These are phyloP conservation scores for Tenthredo mesomela DNA, from an alignment of 2,888 invertebrate genomes.

Conservation along the genomic window DNA sequence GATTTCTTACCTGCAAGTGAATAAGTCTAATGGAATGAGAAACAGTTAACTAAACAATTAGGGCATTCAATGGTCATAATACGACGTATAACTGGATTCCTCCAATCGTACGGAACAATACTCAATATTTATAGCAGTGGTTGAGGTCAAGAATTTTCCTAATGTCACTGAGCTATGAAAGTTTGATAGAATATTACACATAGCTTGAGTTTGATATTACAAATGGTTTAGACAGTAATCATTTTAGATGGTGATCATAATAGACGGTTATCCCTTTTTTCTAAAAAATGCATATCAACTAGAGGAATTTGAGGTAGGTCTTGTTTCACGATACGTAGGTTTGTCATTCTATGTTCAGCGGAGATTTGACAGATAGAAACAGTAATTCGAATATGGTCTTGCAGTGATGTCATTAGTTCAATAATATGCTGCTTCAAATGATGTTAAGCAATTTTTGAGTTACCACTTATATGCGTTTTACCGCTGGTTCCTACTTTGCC, in stretches of 20 bases:
- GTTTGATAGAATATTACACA: not conserved
- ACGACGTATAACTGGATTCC: not conserved
- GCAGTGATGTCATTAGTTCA: not conserved
- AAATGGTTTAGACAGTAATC: not conserved
- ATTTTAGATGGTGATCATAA: not conserved
- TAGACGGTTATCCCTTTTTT: not conserved
- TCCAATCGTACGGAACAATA: not conserved
- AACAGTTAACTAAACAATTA: conserved; percentile 35
- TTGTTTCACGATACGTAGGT: not conserved
- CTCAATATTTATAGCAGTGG: not conserved
- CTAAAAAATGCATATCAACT: not conserved
- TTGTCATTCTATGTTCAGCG: not conserved
- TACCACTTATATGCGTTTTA: conserved; percentile 14
- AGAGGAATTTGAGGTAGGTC: not conserved
- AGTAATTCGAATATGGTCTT: not conserved
- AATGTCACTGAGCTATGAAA: not conserved
- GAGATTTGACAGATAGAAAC: not conserved
- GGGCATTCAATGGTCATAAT: not conserved
- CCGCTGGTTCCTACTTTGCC: conserved; percentile 15
- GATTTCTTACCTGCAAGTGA: conserved; percentile 12
- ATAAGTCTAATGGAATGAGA: conserved; percentile 20
- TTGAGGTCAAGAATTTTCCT: not conserved
- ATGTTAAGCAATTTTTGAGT: conserved; percentile 38
- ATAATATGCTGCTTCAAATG: not conserved
- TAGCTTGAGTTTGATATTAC: not conserved